phyloP scores from a whole-genome alignment of 1,140 invertebrate species.

The Caerostris extrusa region DNA sequence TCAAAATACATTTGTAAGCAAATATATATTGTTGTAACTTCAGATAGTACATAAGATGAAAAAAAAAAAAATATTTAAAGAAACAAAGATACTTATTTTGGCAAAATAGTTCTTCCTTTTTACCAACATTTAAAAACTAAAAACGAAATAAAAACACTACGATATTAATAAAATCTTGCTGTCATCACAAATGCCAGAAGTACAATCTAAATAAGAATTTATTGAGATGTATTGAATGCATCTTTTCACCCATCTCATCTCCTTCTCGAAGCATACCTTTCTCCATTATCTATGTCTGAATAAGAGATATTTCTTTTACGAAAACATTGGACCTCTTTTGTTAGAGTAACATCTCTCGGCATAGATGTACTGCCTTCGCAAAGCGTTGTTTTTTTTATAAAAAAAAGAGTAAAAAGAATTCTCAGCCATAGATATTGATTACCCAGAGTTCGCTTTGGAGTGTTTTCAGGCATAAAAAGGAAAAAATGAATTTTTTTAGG shows the following conservation, averaged over 20 bases:
- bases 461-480: not conserved
- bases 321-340: not conserved
- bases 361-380: not conserved
- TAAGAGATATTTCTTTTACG: constrained; percentile 3
- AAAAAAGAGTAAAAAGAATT: not conserved
- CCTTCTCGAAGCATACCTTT: not conserved
- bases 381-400: constrained; percentile 12
- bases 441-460: constrained; percentile 23
- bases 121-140: not conserved
- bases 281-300: not conserved
- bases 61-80: no score
- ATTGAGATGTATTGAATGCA: constrained; percentile 22
- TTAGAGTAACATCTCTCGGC: constrained; percentile 10
- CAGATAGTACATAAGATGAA: no score
- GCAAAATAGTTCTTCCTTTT: not conserved
- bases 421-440: constrained; percentile 26
- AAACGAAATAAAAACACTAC: not conserved
- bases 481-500: not conserved
- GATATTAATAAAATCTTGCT: constrained; percentile 13
- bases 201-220: constrained; percentile 37
- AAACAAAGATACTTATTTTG: no score
- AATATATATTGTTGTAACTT: no score
- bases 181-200: not conserved
- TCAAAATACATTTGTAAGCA: no score
- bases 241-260: not conserved